These are phyloP conservation scores for Aulostomus chinensis DNA, from an alignment of 2,797 vertebrate species.

Conservation along the genomic window DNA sequence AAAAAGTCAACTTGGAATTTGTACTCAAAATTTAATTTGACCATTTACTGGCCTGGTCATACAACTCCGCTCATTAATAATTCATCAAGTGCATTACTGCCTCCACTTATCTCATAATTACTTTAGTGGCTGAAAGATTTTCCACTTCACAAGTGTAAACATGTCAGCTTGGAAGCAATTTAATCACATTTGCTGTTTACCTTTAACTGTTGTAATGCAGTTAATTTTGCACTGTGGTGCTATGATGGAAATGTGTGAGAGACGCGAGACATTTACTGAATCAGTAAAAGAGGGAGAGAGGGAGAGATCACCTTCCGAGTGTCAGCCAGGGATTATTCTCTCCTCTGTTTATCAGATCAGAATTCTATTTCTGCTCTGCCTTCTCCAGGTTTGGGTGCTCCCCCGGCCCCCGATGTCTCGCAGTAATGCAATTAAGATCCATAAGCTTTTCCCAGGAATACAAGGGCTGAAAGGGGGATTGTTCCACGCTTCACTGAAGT, in stretches of 20 bases:
- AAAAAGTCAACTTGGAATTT: no score
- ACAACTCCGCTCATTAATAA: constrained; percentile 23
- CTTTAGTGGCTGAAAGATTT: constrained; percentile 13
- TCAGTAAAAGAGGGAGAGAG: constrained; percentile 7
- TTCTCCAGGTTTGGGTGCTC: constrained; percentile 41
- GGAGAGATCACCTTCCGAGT: constrained; percentile 53
- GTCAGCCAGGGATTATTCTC: constrained; percentile 67
- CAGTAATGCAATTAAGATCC: constrained; percentile 80
- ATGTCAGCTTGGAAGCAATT: constrained; percentile 9
- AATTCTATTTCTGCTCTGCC: constrained; percentile 71
- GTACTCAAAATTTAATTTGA: constrained; percentile 37
- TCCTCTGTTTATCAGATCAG: constrained; percentile 70
- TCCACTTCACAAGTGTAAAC: constrained; percentile 29
- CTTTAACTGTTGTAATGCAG: constrained; percentile 9
- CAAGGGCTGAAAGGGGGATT: constrained; percentile 64
- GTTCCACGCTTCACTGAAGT: constrained; percentile 63
- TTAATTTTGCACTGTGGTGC: constrained; percentile 8
- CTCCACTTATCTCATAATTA: constrained; percentile 25
- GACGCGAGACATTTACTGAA: constrained; percentile 1
- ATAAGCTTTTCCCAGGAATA: constrained; percentile 74
- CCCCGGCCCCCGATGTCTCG: constrained; percentile 41
- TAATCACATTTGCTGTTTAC: constrained; percentile 37
- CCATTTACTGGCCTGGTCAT: constrained; percentile 1
- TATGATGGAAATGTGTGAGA: constrained; percentile 12
- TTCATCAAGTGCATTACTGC: constrained; percentile 28